Base-by-base conservation (phyloP, 2,113 vertebrate genomes). In the Heterotis niloticus region DNA sequence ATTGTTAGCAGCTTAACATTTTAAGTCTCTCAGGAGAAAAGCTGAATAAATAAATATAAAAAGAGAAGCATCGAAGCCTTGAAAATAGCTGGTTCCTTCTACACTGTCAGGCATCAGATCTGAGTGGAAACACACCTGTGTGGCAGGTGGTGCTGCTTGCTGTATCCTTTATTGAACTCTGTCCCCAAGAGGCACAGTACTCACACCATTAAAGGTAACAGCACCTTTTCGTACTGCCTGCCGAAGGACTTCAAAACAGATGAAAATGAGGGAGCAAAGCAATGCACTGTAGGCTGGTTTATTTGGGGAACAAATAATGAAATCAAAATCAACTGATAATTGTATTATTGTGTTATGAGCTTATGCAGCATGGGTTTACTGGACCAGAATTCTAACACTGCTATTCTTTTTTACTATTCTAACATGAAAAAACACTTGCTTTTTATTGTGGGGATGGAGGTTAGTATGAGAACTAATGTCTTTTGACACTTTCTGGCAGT, bases 81-180 rank as follows among this genome's bases (percentile, higher is more conserved):
- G 71, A 56, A 73, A 52, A n/a, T 73, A 52, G 34, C 54, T n/a
- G 0, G 23, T n/a, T 72, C 29, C 44, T 54, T 72, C 69, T 34
- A 72, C 54, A n/a, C 54, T 72, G 69, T 51, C 69, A 72, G 34
- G 24, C 34, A 18, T 52, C 69, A 72, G 54, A 54, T 52, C 23
- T 72, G 69, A 72, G 69, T 52, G 51, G 69, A 74, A 74, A 74
- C 52, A n/a, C 28, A 26, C 28, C 17, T 51, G 24, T 51, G 71
- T 18, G 71, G 71, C 23, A 59, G 51, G 71, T 44, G 54, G 71
- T 24, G 51, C 17, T 28, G 23, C 51, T 51, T 26, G n/a, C 23
- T 0, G 54, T 24, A 26, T 59, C 71, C 71, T 57, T 73, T 74
- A 74, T 74, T 54, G 57, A 26, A 54, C 54, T 23, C 52, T 17